Base-by-base conservation (phyloP, 2,797 vertebrate species). In the Crenuchus spilurus region DNA sequence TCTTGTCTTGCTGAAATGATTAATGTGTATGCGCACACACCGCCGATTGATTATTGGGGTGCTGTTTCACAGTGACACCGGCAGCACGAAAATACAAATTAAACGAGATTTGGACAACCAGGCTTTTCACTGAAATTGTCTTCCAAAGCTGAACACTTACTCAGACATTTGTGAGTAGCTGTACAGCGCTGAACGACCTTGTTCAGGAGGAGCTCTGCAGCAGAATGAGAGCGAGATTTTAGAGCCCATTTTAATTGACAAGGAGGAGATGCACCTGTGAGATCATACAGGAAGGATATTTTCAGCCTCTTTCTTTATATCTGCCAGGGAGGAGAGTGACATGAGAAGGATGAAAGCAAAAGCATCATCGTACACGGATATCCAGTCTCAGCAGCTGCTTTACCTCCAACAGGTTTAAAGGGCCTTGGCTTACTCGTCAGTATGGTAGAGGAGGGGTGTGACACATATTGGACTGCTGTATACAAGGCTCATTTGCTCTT, bases 31-130 rank as follows among this genome's bases (percentile, higher is more conserved):
- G 30, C 31, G 18, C 18, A 14, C 49, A 57, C 20, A 13, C 55
- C 1, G 37, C 58, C 58, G 70, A 78, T 30, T 57, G 73, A 76
- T 70, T 73, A 78, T 37, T 33, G 39, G 51, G 60, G 46, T 72
- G 22, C 52, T 54, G 69, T 55, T 58, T 69, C 58, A 70, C 63
- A 35, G 11, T 11, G 16, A 65, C 69, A 62, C 18, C 55, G 26
- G 49, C 44, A 54, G 51, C 35, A 65, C 1, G 3, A 60, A 58
- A 73, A 26, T 31, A 62, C 22, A 48, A 61, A 54, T 70, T 31
- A 65, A 75, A 73, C 41, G 22, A 31, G 46, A 48, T 78, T 78
- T 28, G 52, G 37, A 64, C 39, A 46, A 11, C 24, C 18, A 31
- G 22, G 63, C 33, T 35, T 72, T 20, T 70, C 20, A 37, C 48